Conservation (phyloP, 1,140 invertebrate species). For the Brachionus asplanchnoidis region DNA sequence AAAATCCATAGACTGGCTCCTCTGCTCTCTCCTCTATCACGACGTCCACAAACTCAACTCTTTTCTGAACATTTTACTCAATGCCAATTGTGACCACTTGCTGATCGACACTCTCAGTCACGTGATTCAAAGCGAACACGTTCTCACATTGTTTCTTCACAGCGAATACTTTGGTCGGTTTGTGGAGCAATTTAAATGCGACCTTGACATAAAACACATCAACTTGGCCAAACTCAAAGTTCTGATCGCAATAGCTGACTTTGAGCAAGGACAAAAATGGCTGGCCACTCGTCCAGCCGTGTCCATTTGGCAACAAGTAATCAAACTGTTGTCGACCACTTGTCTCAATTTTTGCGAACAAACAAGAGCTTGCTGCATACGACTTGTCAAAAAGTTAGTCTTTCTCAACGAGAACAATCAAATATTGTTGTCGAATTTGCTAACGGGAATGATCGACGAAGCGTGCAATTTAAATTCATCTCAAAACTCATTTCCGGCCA, state of each 20-base stretch:
- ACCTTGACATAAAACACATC: background rate
- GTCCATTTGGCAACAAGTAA: background rate
- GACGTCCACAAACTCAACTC: background rate
- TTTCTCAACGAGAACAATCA: conserved; percentile 59
- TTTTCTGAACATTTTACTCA: background rate
- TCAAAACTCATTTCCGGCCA: conserved; percentile 55
- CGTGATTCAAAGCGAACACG: background rate
- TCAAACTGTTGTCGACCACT: background rate
- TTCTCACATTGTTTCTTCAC: background rate
- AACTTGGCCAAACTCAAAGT: background rate
- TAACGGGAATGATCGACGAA: conserved; percentile 34
- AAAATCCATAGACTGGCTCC: conserved; percentile 7
- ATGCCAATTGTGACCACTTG: background rate
- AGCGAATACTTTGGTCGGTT: background rate
- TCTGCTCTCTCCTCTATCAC: background rate
- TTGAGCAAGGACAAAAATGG: conserved; percentile 26
- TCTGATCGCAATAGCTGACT: conserved; percentile 3
- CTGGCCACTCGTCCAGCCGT: background rate
- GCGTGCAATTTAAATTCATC: background rate
- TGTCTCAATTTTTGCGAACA: background rate
- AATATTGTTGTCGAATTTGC: background rate
- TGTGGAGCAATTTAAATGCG: background rate
- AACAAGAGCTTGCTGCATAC: background rate
- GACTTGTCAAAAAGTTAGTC: background rate
- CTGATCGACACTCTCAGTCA: conserved; percentile 1